Evolutionary conservation across 2,888 invertebrate species (phyloP).

Genomic region (Lycocerus yunnanus): DNA sequence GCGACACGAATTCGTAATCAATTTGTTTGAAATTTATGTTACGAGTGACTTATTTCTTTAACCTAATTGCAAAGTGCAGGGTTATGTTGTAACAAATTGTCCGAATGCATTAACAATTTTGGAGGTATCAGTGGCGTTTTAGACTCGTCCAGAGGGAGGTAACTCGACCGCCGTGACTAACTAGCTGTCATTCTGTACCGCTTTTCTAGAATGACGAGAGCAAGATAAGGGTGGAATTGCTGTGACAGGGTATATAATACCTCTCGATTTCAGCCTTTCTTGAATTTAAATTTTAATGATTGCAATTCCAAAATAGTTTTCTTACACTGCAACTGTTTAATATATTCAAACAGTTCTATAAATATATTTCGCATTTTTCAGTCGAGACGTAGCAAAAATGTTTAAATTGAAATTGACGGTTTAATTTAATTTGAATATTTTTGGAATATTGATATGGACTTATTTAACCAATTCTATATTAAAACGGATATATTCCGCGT

Average conservation of each 20-base stretch:
- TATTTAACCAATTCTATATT: not conserved
- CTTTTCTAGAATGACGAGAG: conserved; percentile 28
- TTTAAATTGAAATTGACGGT: not conserved
- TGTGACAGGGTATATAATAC: conserved; percentile 22
- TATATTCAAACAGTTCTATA: no score
- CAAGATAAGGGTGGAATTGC: conserved; percentile 32
- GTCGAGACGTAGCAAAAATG: not conserved
- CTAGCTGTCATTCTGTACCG: conserved; percentile 45
- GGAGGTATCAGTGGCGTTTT: conserved; percentile 1
- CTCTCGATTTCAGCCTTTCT: conserved; percentile 28
- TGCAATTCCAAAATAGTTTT: not conserved
- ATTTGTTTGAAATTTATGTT: not conserved
- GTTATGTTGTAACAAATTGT: not conserved
- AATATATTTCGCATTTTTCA: not conserved
- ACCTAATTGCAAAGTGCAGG: not conserved
- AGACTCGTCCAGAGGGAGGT: conserved; percentile 38
- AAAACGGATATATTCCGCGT: not conserved
- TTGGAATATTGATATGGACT: not conserved
- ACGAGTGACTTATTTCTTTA: not conserved
- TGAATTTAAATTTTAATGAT: not conserved
- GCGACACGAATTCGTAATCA: not conserved
- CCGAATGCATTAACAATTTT: not conserved
- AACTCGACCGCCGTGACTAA: conserved; percentile 49
- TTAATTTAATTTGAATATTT: not conserved
- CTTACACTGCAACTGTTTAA: not conserved